These are phyloP conservation scores for Sebastolobus altivelis DNA, from an alignment of 2,797 vertebrate species.

Conservation along the genomic window DNA sequence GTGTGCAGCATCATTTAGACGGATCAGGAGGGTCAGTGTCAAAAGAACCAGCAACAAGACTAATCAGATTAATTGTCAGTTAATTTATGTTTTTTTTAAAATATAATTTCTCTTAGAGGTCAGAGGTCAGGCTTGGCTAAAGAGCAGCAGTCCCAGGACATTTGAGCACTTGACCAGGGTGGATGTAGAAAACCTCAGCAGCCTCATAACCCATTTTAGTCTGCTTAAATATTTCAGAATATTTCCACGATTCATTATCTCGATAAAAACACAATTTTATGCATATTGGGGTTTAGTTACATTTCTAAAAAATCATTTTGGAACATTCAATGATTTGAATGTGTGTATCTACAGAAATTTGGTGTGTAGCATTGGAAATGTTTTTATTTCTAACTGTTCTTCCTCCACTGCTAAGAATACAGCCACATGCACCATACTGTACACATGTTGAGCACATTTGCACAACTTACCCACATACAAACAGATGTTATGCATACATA, in stretches of 20 bases:
- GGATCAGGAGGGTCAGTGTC: too few relatives aligned
- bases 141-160: not conserved
- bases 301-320: not conserved
- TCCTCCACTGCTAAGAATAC: not conserved
- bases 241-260: not conserved
- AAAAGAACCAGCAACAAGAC: not conserved
- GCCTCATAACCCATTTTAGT: not conserved
- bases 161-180: not conserved
- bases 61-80: not conserved
- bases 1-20: too few relatives aligned
- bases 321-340: constrained; percentile 1
- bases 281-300: constrained; percentile 4
- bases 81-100: not conserved
- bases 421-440: constrained; percentile 6
- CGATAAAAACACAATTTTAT: not conserved
- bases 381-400: constrained; percentile 22
- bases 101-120: not conserved
- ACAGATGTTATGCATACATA: constrained; percentile 29
- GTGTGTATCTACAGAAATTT: not conserved
- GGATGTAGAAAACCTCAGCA: not conserved
- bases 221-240: not conserved
- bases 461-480: not conserved
- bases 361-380: not conserved
- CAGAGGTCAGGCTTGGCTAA: not conserved
- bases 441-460: constrained; percentile 29